Evolutionary conservation across 2,888 invertebrate species (phyloP).

Genomic region (Polydrusus tereticollis): DNA sequence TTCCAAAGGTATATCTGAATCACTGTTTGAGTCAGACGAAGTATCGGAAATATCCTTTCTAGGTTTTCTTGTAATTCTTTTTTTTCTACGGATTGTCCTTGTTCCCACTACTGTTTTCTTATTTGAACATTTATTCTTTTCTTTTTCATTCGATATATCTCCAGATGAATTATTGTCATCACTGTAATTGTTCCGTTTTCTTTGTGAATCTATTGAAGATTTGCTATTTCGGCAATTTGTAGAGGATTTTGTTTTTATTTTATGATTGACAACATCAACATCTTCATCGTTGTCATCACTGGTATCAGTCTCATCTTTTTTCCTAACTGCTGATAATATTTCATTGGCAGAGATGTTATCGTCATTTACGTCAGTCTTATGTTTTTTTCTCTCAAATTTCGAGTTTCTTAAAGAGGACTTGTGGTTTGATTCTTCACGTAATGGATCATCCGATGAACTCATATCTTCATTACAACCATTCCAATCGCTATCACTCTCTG

Average conservation of each 20-base stretch:
- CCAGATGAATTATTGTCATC: neutral
- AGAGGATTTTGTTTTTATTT: neutral
- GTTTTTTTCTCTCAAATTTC: neutral
- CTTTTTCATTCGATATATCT: neutral
- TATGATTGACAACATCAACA: neutral
- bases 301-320: neutral
- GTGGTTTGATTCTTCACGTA: constrained; percentile 11
- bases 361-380: neutral
- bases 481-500: constrained; percentile 33
- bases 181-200: neutral
- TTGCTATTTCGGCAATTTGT: neutral
- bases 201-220: neutral
- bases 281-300: neutral
- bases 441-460: constrained; percentile 11
- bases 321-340: neutral
- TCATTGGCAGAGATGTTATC: neutral
- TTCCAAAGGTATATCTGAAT: constrained; percentile 39
- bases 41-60: constrained; percentile 3
- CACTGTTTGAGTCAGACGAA: constrained; percentile 20
- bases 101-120: neutral
- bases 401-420: neutral
- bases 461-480: constrained; percentile 17
- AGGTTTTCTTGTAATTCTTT: neutral
- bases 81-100: constrained; percentile 8
- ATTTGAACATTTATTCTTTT: neutral